A percentile compares a stretch with the other conserved stretches of the same genome.
Evolutionary conservation across 2,888 invertebrate species (phyloP).

Genomic region (Teleogryllus oceanicus): DNA sequence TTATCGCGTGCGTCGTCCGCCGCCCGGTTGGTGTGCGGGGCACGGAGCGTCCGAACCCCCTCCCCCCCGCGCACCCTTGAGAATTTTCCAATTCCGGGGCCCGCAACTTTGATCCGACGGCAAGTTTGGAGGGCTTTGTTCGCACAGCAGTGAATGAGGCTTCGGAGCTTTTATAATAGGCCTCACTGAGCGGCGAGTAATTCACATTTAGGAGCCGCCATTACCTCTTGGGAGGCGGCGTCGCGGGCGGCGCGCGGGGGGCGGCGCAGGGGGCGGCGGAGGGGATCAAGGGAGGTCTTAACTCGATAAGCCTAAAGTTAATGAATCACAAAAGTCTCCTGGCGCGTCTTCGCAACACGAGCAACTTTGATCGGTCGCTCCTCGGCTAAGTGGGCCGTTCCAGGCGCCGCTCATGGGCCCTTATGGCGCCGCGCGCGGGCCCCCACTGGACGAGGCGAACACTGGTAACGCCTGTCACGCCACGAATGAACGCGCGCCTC

Average conservation of each 20-base stretch:
- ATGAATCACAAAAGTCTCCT: slow-evolving; percentile 34
- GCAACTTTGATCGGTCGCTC: background rate
- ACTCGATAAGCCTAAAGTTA: slow-evolving; percentile 32
- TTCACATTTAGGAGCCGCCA: slow-evolving; percentile 18
- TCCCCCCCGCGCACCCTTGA: background rate
- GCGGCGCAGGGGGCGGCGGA: slow-evolving; percentile 11
- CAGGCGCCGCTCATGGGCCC: too few relatives aligned
- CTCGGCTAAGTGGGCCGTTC: background rate
- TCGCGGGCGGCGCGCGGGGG: background rate
- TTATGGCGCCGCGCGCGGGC: too few relatives aligned
- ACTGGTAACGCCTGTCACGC: too few relatives aligned
- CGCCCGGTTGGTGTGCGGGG: too few relatives aligned
- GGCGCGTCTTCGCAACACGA: slow-evolving; percentile 20
- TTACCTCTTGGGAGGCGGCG: background rate
- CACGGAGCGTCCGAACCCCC: too few relatives aligned
- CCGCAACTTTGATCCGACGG: slow-evolving; percentile 4
- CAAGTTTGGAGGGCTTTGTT: slow-evolving; percentile 19
- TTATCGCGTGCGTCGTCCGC: too few relatives aligned
- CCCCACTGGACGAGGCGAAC: too few relatives aligned
- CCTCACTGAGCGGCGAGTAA: background rate
- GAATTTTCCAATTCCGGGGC: slow-evolving; percentile 8
- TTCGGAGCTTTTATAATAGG: slow-evolving; percentile 7
- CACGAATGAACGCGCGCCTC: too few relatives aligned
- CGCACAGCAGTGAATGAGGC: background rate
- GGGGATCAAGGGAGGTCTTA: slow-evolving; percentile 31